Evolutionary conservation across 1,140 invertebrate genomes (phyloP).

Genomic region (Chelonus insularis): DNA sequence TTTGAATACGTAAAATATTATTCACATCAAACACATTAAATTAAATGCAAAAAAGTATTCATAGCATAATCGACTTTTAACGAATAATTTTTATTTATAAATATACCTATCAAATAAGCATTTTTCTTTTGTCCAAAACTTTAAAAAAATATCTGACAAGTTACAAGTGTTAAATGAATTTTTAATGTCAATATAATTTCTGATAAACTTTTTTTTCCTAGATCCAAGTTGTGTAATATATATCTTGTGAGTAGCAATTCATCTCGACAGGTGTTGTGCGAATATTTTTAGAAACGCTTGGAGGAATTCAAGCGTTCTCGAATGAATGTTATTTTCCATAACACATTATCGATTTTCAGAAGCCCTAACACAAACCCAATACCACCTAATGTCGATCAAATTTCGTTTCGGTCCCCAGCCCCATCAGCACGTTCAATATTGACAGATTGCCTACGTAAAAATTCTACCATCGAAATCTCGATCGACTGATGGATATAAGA

Average conservation of each 20-base stretch:
- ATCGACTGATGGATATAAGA: neutral
- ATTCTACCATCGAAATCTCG: neutral
- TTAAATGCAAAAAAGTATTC: too few species aligned
- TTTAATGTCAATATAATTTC: too few species aligned
- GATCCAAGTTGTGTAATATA: neutral
- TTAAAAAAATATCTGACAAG: too few species aligned
- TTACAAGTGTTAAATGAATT: too few species aligned
- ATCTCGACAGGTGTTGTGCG: conserved; percentile 5
- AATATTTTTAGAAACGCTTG: neutral
- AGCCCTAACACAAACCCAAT: conserved; percentile 15
- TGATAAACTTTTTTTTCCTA: neutral
- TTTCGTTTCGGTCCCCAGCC: neutral
- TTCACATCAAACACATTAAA: too few species aligned
- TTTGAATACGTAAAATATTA: too few species aligned
- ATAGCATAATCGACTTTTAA: too few species aligned
- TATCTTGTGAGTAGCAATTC: neutral
- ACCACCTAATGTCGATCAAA: conserved; percentile 18
- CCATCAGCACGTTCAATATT: neutral
- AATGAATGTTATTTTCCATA: conserved; percentile 10
- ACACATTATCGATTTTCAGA: conserved; percentile 22
- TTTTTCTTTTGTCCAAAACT: too few species aligned
- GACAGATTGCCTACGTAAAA: conserved; percentile 15
- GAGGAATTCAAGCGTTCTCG: neutral
- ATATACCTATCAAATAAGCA: too few species aligned
- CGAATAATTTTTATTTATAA: too few species aligned